Evolutionary conservation across 1,140 invertebrate genomes (phyloP).

Genomic region (Brevipalpus yothersi): DNA sequence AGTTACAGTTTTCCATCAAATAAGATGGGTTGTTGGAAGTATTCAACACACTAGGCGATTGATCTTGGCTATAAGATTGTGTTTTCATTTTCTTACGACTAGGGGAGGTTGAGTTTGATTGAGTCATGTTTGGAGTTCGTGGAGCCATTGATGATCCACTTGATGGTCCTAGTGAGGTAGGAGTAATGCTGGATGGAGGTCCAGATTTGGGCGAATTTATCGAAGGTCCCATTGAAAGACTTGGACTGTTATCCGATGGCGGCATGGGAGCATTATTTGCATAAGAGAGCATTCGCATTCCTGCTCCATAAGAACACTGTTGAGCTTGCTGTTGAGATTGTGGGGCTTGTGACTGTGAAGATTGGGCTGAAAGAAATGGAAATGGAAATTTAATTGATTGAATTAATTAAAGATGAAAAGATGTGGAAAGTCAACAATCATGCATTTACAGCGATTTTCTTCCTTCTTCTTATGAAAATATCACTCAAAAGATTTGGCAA

Average conservation of each 20-base stretch:
- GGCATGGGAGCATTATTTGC: conserved; percentile 29
- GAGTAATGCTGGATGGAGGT: background rate
- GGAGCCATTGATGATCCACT: background rate
- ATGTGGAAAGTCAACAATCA: no score
- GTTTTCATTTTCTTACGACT: background rate
- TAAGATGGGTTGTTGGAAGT: conserved; percentile 6
- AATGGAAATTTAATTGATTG: no score
- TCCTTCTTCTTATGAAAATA: no score
- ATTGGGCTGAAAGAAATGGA: no score
- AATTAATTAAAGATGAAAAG: no score
- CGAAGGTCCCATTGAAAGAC: background rate
- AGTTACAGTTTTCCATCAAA: background rate
- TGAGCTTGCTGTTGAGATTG: background rate
- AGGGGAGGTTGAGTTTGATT: background rate
- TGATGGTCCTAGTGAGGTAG: background rate
- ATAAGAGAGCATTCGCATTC: conserved; percentile 26
- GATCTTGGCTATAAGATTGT: background rate
- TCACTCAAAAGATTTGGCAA: no score
- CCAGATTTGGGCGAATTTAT: background rate
- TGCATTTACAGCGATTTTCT: no score
- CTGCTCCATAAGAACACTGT: conserved; percentile 23
- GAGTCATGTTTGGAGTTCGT: background rate
- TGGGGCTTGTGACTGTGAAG: background rate
- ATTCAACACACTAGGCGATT: conserved; percentile 8
- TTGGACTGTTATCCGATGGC: conserved; percentile 9